phyloP scores from a whole-genome alignment of 1,140 invertebrate genomes.

The Plodia interpunctella region DNA sequence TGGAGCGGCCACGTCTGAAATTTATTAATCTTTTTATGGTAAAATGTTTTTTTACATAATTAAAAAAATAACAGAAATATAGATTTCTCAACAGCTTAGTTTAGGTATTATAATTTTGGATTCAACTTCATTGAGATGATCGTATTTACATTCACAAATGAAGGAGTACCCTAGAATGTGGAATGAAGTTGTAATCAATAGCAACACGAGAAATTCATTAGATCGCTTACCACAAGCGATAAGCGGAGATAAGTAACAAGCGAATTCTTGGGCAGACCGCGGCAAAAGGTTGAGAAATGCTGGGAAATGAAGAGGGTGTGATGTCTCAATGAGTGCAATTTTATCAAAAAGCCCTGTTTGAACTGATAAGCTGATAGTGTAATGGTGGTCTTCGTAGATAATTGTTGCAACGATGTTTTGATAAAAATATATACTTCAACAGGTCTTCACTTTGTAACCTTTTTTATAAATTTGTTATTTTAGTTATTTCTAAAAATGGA shows the following conservation, averaged over 20 bases:
- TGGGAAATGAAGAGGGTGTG: not conserved
- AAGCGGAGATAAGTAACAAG: constrained; percentile 12
- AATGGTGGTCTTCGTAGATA: not conserved
- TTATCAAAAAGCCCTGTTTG: constrained; percentile 1
- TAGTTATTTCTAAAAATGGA: too few species aligned
- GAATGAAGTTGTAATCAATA: constrained; percentile 10
- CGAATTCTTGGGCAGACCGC: not conserved
- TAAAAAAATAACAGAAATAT: too few species aligned
- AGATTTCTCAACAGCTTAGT: too few species aligned
- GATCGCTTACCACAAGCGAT: constrained; percentile 22
- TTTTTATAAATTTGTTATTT: too few species aligned
- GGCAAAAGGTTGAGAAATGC: not conserved
- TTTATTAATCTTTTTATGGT: not conserved
- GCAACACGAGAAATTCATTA: constrained; percentile 26
- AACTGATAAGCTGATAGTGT: not conserved
- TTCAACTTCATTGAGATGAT: too few species aligned
- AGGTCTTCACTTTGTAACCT: too few species aligned
- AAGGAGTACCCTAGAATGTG: not conserved
- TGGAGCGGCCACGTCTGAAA: not conserved
- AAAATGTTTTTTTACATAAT: too few species aligned
- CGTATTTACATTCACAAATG: too few species aligned
- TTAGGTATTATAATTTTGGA: too few species aligned
- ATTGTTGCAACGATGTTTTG: not conserved
- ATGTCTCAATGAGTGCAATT: constrained; percentile 1
- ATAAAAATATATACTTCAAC: too few species aligned